Evolutionary conservation across 2,888 invertebrate genomes (phyloP), one percentile per base, ranked within the genome.

Genomic region (Agrochola circellaris): DNA sequence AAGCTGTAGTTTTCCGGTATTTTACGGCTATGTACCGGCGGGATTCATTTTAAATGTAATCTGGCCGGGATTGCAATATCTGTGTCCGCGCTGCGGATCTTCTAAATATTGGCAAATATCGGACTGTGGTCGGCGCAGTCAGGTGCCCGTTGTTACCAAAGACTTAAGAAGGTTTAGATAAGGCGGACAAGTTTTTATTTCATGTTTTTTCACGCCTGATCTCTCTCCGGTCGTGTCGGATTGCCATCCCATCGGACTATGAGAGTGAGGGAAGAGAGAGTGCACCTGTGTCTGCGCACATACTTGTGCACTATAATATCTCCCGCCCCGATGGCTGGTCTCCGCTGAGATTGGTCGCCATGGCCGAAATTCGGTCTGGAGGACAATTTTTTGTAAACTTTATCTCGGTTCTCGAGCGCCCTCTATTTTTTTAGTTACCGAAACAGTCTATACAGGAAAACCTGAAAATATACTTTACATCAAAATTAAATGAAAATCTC

Each of bases 71-170:
- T 83, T 79, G 92, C 92, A 92, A 93, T 92, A 91, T 92, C 91
- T 91, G 88, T 84, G 87, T 71, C 76, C 84, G 74, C 62, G 78
- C 15, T 76, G 83, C 81, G 82, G 88, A 86, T 89, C 90, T 90
- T 86, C 91, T 89, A 93, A 93, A 93, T 93, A 93, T 93, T 93
- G 93, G 89, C 90, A 90, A 90, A 91, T 89, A 90, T 91, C 88
- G 90, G 89, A 88, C 89, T 83, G 84, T 75, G 86, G 85, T 83
- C 86, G 85, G 85, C 78, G 82, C 74, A 73, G 64, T 84, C 86
- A 86, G 84, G 88, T 89, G 89, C 15, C 65, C 72, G 79, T 73
- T 79, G 75, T 79, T 77, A 78, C 38, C 67, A 64, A 77, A 90
- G 89, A 84, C 56, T 26, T 73, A 77, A 2, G 75, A 75, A 83